phyloP scores from a whole-genome alignment of 2,888 invertebrate species.

The Cephus rjabovi region DNA sequence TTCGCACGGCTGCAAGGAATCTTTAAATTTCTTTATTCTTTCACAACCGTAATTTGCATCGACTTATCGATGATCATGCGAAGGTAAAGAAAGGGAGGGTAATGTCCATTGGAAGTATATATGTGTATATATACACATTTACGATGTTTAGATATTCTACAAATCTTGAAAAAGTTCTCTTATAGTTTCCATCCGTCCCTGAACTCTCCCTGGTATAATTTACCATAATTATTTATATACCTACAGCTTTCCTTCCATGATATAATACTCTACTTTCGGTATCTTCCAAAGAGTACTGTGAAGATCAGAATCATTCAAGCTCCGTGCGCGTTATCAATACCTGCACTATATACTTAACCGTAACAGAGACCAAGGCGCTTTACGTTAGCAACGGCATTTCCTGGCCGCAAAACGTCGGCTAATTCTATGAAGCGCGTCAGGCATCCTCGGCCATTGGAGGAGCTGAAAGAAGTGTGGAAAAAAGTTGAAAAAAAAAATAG shows the following conservation, averaged over 20 bases:
- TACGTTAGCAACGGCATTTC: slow-evolving; percentile 6
- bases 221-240: neutral
- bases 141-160: neutral
- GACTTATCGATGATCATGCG: neutral
- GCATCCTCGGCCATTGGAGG: neutral
- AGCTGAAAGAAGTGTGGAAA: neutral
- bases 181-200: slow-evolving; percentile 48
- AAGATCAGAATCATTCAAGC: neutral
- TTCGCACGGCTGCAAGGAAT: neutral
- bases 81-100: neutral
- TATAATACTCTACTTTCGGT: neutral
- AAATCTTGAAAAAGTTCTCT: slow-evolving; percentile 21
- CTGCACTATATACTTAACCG: neutral
- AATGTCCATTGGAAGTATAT: neutral
- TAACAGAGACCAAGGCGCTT: neutral
- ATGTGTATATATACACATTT: neutral
- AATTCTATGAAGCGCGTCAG: slow-evolving; percentile 9
- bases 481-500: neutral
- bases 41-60: neutral
- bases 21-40: neutral
- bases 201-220: slow-evolving; percentile 30
- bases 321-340: neutral
- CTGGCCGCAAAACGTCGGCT: slow-evolving; percentile 18
- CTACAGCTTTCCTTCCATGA: neutral
- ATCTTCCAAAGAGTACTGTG: neutral